Conservation (phyloP, 2,888 invertebrate genomes). For the Lordiphosa fenestrarum region DNA sequence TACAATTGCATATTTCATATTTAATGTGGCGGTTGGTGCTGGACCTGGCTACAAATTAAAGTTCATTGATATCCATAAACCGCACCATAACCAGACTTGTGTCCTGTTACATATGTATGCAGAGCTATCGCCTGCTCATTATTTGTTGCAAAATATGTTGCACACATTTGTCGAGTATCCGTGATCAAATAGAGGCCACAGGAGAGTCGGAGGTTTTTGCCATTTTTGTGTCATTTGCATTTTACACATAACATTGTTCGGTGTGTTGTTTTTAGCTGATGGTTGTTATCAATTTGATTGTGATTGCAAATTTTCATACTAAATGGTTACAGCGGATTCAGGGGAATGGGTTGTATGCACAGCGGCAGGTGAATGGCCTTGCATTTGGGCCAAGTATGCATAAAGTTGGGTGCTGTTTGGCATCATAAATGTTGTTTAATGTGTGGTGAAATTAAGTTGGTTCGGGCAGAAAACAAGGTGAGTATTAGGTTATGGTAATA, state of each 20-base stretch:
- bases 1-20: constrained; percentile 56
- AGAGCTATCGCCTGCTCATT: constrained; percentile 47
- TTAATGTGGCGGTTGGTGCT: constrained; percentile 29
- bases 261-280: constrained; percentile 10
- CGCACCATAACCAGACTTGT: constrained; percentile 33
- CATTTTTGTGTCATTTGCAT: constrained; percentile 65
- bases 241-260: constrained; percentile 55
- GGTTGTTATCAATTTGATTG: constrained; percentile 43
- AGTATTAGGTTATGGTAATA: no score
- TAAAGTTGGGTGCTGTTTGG: no score
- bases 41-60: constrained; percentile 56
- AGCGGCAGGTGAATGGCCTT: constrained; percentile 7
- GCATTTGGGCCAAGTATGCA: not conserved
- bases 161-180: constrained; percentile 32
- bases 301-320: constrained; percentile 36
- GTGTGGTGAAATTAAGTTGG: no score
- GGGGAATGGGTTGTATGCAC: not conserved
- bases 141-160: constrained; percentile 56
- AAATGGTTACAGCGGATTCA: not conserved
- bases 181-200: constrained; percentile 25
- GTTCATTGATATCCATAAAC: constrained; percentile 74
- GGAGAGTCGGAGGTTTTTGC: constrained; percentile 23
- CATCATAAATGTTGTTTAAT: no score
- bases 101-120: constrained; percentile 44
- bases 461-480: no score